Evolutionary conservation across 2,113 vertebrate genomes (phyloP), one percentile per base, ranked within the genome.

Genomic region (Chaetops frenatus): DNA sequence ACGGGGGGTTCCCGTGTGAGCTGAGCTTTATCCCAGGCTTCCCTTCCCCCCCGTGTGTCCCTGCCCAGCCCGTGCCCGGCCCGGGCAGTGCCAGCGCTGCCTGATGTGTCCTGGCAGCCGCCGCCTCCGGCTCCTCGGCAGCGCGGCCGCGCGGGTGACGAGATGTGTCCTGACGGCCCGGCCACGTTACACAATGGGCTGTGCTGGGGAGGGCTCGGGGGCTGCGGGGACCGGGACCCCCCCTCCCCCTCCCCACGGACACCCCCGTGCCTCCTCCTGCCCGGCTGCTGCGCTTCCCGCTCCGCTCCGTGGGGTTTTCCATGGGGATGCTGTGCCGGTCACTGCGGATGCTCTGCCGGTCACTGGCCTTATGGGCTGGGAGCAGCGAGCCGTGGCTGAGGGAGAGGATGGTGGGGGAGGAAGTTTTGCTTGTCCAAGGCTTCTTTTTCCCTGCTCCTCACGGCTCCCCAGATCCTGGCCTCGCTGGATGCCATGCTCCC

Each of bases 41-140:
- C 74, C 56, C 31, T 28, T 42, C 29, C 47, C 67, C 67, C 23
- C 51, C 2, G 0, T 5, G 29, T 18, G 27, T 50, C 57, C 51
- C 62, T 72, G 67, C 48, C 44, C 18, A 6, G 29, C 1, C 70
- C 47, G 38, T 27, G 19, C 81, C 44, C 0, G 4, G 40, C 60
- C 11, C 8, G 21, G 77, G 81, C 9, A 12, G 79, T 12, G 42
- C 61, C 83, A 36, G 67, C 6, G 4, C 79, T 73, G 57, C 73
- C 88, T 69, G 80, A 87, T 87, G 66, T 8, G 27, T 33, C 28
- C 53, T 85, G 95, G 94, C 95, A 95, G 92, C 88, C 23, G 71
- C 90, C 20, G 91, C 89, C 70, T 58, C 47, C 56, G 65, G 93
- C 83, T 94, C 61, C 31, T 1, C 20, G 23, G 80, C 6, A 3